Base-by-base conservation (phyloP, 2,888 invertebrate genomes). In the Invenusta paracnida region DNA sequence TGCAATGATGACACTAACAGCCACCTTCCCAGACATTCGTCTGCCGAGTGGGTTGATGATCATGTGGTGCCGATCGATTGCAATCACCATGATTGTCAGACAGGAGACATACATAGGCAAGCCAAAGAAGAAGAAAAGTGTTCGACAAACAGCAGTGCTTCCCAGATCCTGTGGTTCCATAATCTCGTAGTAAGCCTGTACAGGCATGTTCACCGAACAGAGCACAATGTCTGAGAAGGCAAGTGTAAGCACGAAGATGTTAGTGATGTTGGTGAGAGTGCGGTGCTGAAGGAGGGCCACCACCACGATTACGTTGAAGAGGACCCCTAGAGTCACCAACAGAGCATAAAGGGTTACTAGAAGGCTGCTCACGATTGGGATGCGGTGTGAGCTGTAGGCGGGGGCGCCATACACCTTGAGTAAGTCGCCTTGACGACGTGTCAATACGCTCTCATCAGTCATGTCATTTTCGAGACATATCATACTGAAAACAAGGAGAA, bases 81-180 rank as follows among this genome's bases (percentile, higher is more conserved):
- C 87, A 73, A 87, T 87, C n/a, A 86, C 73, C n/a, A 87, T 82
- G 27, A 87, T 87, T 30, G 85, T 87, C 13, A 87, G 31, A 31
- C 86, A 87, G n/a, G 82, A 82, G 25, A 87, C 67, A 82, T 87
- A 87, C 29, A 87, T 66, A 1, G 87, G 87, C 29, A 87, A 23
- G 17, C 86, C 86, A 30, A 87, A 87, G 1, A 23, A 30, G 23
- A 66, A 67, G 48, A 87, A 84, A 17, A 87, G 25, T 13, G 67
- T 30, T 1, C 86, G 83, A 31, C 87, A 87, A n/a, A 67, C 31
- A 25, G 30, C 67, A 11, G 84, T 67, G 73, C 84, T 84, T 13
- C 73, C 73, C 11, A 66, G 73, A 28, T 67, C 28, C 23, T 11
- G 66, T 11, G 1, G 31, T 23, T 67, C 84, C 66, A 29, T 66